phyloP scores from a whole-genome alignment of 1,140 invertebrate species.

The fruit fly (Drosophila melanogaster) region DNA sequence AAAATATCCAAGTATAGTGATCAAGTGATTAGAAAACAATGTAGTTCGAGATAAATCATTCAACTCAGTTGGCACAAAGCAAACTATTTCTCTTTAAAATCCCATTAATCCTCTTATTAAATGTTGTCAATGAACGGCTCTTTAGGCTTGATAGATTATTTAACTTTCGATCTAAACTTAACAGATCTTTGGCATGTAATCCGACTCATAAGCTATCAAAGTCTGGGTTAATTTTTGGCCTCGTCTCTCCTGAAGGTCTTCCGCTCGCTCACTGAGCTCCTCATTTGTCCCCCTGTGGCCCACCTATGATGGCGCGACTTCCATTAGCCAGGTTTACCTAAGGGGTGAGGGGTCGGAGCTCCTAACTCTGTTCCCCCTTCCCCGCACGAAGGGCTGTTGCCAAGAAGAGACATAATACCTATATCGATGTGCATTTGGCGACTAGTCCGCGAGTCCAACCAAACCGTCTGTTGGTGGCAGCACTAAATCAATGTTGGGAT shows the following conservation, averaged over 20 bases:
- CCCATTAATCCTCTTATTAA: no score
- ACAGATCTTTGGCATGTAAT: background rate
- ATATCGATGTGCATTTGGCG: slow-evolving; percentile 46
- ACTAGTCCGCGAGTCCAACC: background rate
- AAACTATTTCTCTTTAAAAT: no score
- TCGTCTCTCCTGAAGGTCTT: slow-evolving; percentile 3
- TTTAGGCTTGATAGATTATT: background rate
- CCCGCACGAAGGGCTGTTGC: slow-evolving; percentile 1
- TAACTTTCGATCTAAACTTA: background rate
- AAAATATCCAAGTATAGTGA: no score
- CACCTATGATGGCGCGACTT: slow-evolving; percentile 12
- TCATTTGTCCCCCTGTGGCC: background rate
- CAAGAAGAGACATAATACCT: slow-evolving; percentile 33
- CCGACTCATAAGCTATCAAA: background rate
- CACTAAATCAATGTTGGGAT: slow-evolving; percentile 38
- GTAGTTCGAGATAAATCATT: no score
- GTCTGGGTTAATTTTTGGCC: slow-evolving; percentile 2
- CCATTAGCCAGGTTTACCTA: slow-evolving; percentile 5
- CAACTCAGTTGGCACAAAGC: no score
- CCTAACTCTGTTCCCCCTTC: background rate
- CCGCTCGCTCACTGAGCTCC: background rate
- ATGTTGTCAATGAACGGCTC: no score
- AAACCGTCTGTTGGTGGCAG: slow-evolving; percentile 21
- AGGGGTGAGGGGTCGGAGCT: background rate
- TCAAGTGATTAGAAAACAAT: no score